Conservation (phyloP, 2,888 invertebrate genomes). For the Hyposoter didymator region DNA sequence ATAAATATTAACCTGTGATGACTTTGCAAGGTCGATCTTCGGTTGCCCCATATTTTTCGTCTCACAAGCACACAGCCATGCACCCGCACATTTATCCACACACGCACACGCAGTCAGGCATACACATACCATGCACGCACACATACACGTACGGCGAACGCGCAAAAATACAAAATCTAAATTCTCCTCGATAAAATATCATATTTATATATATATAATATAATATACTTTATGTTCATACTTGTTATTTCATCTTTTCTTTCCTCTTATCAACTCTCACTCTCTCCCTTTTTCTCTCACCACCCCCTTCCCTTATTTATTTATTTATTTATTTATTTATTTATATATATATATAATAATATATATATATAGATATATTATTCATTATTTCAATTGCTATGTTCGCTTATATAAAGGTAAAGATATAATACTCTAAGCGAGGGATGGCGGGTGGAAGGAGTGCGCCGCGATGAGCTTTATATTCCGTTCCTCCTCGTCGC, state of each 20-base stretch:
- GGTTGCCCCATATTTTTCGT: background rate
- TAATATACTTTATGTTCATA: constrained; percentile 65
- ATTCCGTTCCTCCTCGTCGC: constrained; percentile 57
- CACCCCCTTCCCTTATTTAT: constrained; percentile 21
- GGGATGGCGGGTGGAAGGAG: constrained; percentile 81
- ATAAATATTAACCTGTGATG: constrained; percentile 67
- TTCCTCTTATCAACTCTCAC: constrained; percentile 35
- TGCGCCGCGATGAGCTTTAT: constrained; percentile 72
- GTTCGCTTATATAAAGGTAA: constrained; percentile 81
- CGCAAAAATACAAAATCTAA: constrained; percentile 83
- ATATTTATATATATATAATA: constrained; percentile 69
- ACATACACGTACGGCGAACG: constrained; percentile 72
- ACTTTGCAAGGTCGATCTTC: constrained; percentile 44
- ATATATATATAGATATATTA: constrained; percentile 39
- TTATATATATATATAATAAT: constrained; percentile 68
- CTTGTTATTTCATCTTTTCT: constrained; percentile 52
- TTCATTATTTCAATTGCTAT: constrained; percentile 81
- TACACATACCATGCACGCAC: background rate
- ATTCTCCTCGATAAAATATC: constrained; percentile 82
- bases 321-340: constrained; percentile 33
- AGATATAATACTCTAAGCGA: constrained; percentile 83
- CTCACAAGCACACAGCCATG: constrained; percentile 72
- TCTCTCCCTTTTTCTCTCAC: constrained; percentile 37
- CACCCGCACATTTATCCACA: background rate
- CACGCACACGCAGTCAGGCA: too few species aligned